Conservation (phyloP, 2,888 invertebrate species). For the Lepidochitona cinerea region DNA sequence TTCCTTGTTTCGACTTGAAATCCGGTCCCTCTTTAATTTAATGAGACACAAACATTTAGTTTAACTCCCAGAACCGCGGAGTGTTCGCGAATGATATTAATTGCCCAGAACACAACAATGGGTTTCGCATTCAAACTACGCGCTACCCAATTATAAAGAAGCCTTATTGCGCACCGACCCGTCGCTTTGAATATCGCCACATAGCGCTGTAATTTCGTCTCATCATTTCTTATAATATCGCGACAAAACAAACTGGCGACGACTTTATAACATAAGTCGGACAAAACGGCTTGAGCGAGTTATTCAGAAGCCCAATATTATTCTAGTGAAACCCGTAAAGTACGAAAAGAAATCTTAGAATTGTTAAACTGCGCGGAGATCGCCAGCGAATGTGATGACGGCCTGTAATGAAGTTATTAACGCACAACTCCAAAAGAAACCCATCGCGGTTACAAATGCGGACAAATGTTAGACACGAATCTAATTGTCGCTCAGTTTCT, state of each 20-base stretch:
- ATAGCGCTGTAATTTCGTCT: neutral
- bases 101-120: neutral
- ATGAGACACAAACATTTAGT: too few relatives aligned
- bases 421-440: too few relatives aligned
- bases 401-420: too few relatives aligned
- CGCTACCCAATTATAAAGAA: neutral
- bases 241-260: slow-evolving; percentile 1
- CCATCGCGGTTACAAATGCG: too few relatives aligned
- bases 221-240: neutral
- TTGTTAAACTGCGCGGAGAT: too few relatives aligned
- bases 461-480: too few relatives aligned
- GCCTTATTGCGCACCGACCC: neutral
- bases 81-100: too few relatives aligned
- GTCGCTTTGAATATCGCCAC: neutral
- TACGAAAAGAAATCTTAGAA: neutral
- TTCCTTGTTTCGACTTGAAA: too few relatives aligned
- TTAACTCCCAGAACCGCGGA: too few relatives aligned
- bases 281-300: neutral
- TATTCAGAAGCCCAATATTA: neutral
- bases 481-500: too few relatives aligned
- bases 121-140: neutral
- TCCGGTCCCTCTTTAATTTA: too few relatives aligned
- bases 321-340: neutral
- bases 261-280: neutral
- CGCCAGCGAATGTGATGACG: too few relatives aligned